Evolutionary conservation across 2,113 vertebrate species (phyloP).

Genomic region (Madoqua kirkii): DNA sequence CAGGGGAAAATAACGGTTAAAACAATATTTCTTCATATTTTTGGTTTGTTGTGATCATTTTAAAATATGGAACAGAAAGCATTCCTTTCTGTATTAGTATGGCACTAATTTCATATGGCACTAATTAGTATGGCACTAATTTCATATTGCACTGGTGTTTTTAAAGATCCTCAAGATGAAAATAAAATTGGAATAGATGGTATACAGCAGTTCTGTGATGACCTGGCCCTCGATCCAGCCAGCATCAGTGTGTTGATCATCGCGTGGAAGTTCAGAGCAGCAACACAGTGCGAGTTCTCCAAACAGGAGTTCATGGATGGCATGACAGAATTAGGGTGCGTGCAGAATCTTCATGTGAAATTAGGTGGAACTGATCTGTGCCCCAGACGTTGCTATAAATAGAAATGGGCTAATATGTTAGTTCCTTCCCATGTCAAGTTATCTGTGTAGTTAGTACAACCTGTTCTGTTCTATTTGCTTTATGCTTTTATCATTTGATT

Average conservation of each 20-base stretch:
- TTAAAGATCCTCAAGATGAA: slow-evolving; percentile 90
- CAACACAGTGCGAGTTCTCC: slow-evolving; percentile 89
- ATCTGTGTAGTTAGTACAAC: neutral
- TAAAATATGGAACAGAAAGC: neutral
- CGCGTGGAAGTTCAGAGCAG: slow-evolving; percentile 89
- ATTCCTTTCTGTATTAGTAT: too few relatives aligned
- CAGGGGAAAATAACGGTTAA: neutral
- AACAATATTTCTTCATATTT: neutral
- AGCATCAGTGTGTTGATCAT: slow-evolving; percentile 89
- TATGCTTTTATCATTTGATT: neutral
- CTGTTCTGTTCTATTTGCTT: neutral
- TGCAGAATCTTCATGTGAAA: neutral
- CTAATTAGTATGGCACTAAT: slow-evolving; percentile 24
- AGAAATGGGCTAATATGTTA: neutral
- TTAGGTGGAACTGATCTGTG: neutral
- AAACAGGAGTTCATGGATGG: slow-evolving; percentile 89
- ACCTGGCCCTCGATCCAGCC: slow-evolving; percentile 87
- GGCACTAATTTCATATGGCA: slow-evolving; percentile 22
- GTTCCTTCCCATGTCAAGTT: neutral
- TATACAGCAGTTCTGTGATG: slow-evolving; percentile 90
- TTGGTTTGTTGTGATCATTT: neutral
- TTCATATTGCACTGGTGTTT: slow-evolving; percentile 51
- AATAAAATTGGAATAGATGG: slow-evolving; percentile 92
- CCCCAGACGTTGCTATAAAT: neutral
- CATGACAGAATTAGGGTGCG: slow-evolving; percentile 89